Evolutionary conservation across 2,113 vertebrate species (phyloP).

Genomic region (Chamaea fasciata): DNA sequence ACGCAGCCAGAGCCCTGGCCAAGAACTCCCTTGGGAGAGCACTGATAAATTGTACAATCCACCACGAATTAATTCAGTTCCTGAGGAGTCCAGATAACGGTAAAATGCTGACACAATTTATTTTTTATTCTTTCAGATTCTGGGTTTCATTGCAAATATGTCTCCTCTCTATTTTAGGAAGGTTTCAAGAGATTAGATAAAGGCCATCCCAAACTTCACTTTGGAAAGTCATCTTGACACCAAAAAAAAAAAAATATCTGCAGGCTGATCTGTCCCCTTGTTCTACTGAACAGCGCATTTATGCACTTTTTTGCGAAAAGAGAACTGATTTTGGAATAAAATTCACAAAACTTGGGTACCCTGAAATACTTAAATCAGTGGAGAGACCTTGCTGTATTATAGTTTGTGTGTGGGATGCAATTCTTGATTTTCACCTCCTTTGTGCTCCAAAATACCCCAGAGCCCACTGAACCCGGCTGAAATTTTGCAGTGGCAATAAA

Average conservation of each 20-base stretch:
- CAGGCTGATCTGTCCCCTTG: background rate
- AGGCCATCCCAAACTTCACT: background rate
- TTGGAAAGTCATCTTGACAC: background rate
- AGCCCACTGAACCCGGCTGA: background rate
- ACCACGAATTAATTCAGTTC: background rate
- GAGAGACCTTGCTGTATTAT: background rate
- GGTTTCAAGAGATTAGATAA: background rate
- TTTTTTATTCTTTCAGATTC: background rate
- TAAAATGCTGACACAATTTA: background rate
- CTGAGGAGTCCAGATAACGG: background rate
- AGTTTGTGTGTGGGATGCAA: background rate
- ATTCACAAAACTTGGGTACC: background rate
- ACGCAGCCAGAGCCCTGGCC: background rate
- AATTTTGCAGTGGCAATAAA: background rate
- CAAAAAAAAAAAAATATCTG: background rate
- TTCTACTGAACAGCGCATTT: background rate
- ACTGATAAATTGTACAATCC: background rate
- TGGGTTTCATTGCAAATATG: background rate
- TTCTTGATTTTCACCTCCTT: background rate
- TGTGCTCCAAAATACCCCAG: background rate
- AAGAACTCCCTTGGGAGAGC: background rate
- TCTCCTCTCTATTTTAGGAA: background rate
- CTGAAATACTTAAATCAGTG: background rate
- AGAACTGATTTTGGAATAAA: background rate
- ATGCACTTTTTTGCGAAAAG: background rate